These are phyloP conservation scores for Chloroclystis v-ata DNA, from an alignment of 2,888 invertebrate species.

Conservation along the genomic window DNA sequence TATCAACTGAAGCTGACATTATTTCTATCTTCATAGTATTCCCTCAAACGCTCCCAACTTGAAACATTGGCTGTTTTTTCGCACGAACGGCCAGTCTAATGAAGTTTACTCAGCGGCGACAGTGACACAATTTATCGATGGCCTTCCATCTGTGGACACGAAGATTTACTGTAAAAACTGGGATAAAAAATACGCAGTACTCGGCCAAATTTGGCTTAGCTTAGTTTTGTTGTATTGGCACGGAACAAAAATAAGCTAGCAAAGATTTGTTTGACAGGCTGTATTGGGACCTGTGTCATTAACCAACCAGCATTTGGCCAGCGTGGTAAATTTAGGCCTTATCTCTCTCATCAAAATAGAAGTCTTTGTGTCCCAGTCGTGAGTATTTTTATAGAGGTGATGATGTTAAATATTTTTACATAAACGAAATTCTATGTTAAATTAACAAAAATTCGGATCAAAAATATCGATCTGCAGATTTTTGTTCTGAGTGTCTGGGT, in stretches of 20 bases:
- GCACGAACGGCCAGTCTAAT: conserved; percentile 32
- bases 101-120: conserved; percentile 37
- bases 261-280: not conserved
- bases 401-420: no score
- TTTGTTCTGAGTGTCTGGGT: no score
- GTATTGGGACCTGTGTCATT: not conserved
- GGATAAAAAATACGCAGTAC: not conserved
- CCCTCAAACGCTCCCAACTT: not conserved
- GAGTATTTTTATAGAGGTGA: no score
- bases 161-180: not conserved
- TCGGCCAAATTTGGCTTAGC: not conserved
- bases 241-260: not conserved
- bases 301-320: no score
- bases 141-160: conserved; percentile 8
- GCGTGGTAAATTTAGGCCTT: no score
- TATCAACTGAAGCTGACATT: no score
- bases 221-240: not conserved
- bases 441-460: no score
- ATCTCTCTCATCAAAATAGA: no score
- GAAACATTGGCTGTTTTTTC: conserved; percentile 19
- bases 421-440: no score
- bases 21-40: no score
- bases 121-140: conserved; percentile 27
- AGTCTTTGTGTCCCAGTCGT: no score
- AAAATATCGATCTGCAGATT: no score